These are phyloP conservation scores for Cryptomyrus ogoouensis DNA, from an alignment of 2,113 vertebrate genomes.

Conservation along the genomic window DNA sequence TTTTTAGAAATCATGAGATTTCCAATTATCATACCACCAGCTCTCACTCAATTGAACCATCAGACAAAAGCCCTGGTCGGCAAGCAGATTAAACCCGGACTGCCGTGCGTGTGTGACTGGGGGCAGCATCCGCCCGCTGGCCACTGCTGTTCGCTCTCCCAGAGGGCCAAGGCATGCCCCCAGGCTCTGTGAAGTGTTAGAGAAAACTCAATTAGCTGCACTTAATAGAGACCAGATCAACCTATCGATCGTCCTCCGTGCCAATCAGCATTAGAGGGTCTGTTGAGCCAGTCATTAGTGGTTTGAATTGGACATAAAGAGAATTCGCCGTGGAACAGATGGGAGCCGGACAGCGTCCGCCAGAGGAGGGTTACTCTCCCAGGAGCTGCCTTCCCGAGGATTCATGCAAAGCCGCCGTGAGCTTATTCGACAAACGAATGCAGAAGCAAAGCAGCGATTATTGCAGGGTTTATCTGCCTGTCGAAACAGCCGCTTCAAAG, in stretches of 20 bases:
- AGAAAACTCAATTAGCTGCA: conserved; percentile 20
- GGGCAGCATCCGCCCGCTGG: neutral
- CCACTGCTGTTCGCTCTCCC: neutral
- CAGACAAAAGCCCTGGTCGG: neutral
- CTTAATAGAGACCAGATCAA: conserved; percentile 17
- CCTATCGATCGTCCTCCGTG: conserved; percentile 6
- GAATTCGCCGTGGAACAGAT: neutral
- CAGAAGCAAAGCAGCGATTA: neutral
- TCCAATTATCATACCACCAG: neutral
- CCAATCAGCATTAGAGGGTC: conserved; percentile 18
- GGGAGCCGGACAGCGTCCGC: neutral
- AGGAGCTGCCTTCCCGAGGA: neutral
- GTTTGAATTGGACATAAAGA: conserved; percentile 13
- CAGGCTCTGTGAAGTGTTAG: neutral
- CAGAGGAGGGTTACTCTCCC: neutral
- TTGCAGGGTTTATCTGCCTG: neutral
- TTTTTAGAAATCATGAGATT: conserved; percentile 1
- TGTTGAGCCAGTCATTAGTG: conserved; percentile 14
- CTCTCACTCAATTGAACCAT: neutral
- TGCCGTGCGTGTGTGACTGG: neutral
- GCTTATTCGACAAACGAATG: neutral
- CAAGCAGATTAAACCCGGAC: neutral
- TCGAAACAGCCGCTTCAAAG: neutral
- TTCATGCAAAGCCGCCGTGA: neutral
- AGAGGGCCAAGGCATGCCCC: neutral